Evolutionary conservation across 2,113 vertebrate species (phyloP).

Genomic region (Hypocryptadius cinnamomeus): DNA sequence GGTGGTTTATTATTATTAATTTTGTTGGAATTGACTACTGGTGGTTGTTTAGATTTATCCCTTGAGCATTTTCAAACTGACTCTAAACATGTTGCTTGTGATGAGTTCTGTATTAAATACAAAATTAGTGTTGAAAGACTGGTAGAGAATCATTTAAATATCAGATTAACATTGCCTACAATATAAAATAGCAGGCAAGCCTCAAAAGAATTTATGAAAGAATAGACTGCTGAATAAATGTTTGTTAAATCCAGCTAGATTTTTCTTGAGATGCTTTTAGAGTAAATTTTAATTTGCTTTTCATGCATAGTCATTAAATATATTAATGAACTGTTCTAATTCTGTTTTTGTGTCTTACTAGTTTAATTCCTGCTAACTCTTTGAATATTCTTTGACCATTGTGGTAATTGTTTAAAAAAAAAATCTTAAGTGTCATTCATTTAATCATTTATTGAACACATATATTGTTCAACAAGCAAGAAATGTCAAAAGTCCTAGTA

Average conservation of each 20-base stretch:
- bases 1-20: background rate
- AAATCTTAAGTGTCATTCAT: background rate
- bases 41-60: background rate
- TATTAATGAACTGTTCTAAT: background rate
- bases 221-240: background rate
- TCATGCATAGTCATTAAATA: background rate
- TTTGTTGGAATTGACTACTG: background rate
- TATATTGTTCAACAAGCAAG: background rate
- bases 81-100: background rate
- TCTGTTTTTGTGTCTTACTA: background rate
- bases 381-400: background rate
- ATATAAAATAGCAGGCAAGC: background rate
- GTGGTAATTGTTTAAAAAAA: background rate
- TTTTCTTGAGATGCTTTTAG: conserved; percentile 3
- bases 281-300: conserved; percentile 15
- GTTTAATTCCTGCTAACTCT: background rate
- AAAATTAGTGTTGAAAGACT: background rate
- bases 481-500: background rate
- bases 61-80: background rate
- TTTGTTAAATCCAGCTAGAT: background rate
- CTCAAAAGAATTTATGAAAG: background rate
- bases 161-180: background rate
- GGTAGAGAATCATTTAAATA: background rate
- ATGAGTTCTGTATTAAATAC: background rate
- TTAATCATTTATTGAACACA: background rate